Base-by-base conservation (phyloP, 2,888 invertebrate genomes). In the Acleris emargana region DNA sequence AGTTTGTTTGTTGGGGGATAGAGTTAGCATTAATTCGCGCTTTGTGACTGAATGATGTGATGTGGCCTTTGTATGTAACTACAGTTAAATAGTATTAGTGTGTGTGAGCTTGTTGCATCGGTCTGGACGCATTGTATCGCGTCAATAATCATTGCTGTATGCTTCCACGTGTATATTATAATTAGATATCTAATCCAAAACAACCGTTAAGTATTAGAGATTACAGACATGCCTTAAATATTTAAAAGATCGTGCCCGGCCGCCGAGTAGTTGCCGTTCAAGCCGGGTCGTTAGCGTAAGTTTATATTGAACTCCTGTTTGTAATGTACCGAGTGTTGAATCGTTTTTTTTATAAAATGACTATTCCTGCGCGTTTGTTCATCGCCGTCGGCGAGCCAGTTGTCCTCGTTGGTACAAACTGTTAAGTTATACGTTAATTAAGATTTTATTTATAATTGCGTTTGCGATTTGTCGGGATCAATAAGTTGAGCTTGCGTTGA, bases 11-110 rank as follows among this genome's bases (percentile, higher is more conserved):
- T 79, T 84, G 80, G 74, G 79, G 77, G 81, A 84, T 84, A 79
- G 76, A 72, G 75, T 82, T 86, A 82, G 79, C 72, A 73, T 78
- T 80, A 82, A 85, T 83, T 86, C 79, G 84, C 91, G 92, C 91
- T 91, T 91, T 84, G 91, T 91, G 91, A 92, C 89, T 91, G 92
- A 89, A 91, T 89, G 91, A 90, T 91, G 92, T 91, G 90, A 85
- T 88, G 92, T 91, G 92, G 92, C 92, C 92, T 92, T 91, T 90
- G 88, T 88, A 91, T 89, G 88, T 89, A 80, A 79, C 81, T 84
- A 86, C 84, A 82, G 77, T 80, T 82, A 83, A 83, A 82, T 84
- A 83, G 81, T 81, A 83, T 84, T 85, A 84, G 70, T 71, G 80
- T 84, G 89, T 84, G 87, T 84, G 87, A 79, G 91, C 89, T 90